Evolutionary conservation across 2,888 invertebrate species (phyloP).

Genomic region (Barypeithes pellucidus): DNA sequence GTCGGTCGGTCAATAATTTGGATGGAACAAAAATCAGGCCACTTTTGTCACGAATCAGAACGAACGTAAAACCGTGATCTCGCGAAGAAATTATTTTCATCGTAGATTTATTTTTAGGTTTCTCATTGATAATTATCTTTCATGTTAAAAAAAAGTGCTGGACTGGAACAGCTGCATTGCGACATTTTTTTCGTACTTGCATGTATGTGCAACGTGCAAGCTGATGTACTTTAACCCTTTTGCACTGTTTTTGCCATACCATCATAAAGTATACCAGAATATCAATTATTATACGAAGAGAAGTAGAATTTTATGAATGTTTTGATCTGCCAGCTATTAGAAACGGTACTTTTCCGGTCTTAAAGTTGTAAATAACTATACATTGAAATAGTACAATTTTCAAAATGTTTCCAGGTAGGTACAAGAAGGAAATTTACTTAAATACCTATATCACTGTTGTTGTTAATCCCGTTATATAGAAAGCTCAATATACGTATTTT

Average conservation of each 20-base stretch:
- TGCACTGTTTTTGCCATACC: background rate
- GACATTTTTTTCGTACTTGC: background rate
- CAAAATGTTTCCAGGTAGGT: conserved; percentile 34
- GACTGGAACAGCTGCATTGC: background rate
- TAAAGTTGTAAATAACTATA: conserved; percentile 19
- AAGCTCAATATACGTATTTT: background rate
- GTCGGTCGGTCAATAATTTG: background rate
- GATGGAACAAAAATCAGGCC: background rate
- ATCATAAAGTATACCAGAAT: no score
- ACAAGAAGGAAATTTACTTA: background rate
- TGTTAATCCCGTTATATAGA: conserved; percentile 15
- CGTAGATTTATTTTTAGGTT: conserved; percentile 11
- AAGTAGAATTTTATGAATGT: conserved; percentile 6
- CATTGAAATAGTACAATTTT: background rate
- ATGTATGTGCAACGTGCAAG: conserved; percentile 12
- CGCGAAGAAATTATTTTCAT: background rate
- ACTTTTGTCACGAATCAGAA: conserved; percentile 4
- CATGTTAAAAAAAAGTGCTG: background rate
- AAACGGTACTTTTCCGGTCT: conserved; percentile 16
- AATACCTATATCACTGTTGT: background rate
- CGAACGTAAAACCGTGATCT: background rate
- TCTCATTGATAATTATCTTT: background rate
- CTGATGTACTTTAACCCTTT: conserved; percentile 1
- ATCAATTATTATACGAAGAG: background rate
- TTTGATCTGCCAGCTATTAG: background rate